Conservation (phyloP, 2,113 vertebrate genomes). For the Eurystomus gularis region DNA sequence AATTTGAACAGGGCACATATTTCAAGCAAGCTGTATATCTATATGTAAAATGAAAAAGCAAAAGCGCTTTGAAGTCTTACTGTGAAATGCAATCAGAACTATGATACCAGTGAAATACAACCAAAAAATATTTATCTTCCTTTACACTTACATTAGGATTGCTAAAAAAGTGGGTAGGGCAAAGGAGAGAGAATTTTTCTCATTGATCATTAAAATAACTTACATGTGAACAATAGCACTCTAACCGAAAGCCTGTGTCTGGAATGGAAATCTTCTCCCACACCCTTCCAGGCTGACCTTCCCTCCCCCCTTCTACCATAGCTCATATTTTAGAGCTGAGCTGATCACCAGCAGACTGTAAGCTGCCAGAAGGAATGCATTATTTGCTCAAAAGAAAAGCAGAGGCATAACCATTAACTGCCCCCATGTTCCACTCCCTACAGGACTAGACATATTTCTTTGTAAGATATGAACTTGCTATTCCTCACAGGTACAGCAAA, state of each 20-base stretch:
- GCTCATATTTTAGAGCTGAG: constrained; percentile 49
- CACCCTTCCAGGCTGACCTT: constrained; percentile 3
- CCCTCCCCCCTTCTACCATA: not conserved
- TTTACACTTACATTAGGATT: not conserved
- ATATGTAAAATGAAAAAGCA: not conserved
- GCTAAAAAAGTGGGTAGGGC: not conserved
- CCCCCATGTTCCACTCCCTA: not conserved
- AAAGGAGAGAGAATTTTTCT: not conserved
- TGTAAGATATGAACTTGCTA: not conserved
- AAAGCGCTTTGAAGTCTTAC: not conserved
- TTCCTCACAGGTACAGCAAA: not conserved
- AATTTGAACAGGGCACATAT: not conserved
- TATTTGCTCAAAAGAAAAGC: constrained; percentile 13
- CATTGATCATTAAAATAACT: not conserved
- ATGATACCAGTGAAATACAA: not conserved
- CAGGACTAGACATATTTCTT: not conserved
- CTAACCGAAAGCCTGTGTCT: constrained; percentile 1
- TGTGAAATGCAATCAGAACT: not conserved
- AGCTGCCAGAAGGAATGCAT: not conserved
- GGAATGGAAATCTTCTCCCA: constrained; percentile 29
- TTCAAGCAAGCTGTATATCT: not conserved
- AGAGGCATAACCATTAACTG: not conserved
- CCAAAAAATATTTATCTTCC: not conserved
- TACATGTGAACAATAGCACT: not conserved
- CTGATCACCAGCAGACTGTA: not conserved